Percentiles rank a stretch among this genome's conserved stretches.
These are phyloP conservation scores for Hyposoter didymator DNA, from an alignment of 2,888 invertebrate genomes.

Conservation along the genomic window DNA sequence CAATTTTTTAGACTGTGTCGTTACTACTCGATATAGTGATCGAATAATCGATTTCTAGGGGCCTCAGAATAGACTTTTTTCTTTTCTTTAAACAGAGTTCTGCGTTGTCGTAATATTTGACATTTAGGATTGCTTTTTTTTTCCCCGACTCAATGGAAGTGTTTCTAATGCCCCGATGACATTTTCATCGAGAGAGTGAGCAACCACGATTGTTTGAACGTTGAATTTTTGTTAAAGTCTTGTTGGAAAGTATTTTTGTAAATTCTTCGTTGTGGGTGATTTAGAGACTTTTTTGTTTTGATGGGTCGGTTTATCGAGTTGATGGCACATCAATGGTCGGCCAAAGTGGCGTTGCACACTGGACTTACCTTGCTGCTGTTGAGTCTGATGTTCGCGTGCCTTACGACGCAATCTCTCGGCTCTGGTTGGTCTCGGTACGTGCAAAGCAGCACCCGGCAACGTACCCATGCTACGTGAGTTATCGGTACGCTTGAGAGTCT, in stretches of 20 bases:
- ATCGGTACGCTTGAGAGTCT: constrained; percentile 82
- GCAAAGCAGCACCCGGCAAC: constrained; percentile 80
- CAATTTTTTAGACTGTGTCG: constrained; percentile 5
- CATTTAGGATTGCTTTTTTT: not conserved
- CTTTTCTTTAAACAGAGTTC: not conserved
- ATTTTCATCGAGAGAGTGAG: not conserved
- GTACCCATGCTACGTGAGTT: constrained; percentile 84
- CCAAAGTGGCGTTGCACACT: constrained; percentile 73
- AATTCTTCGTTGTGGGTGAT: not conserved
- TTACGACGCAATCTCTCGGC: constrained; percentile 83
- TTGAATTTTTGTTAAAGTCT: not conserved
- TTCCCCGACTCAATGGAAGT: not conserved
- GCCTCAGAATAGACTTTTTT: not conserved
- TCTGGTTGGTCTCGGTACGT: constrained; percentile 79
- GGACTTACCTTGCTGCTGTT: constrained; percentile 81
- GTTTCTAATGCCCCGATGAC: not conserved
- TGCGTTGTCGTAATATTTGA: not conserved
- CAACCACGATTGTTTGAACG: not conserved
- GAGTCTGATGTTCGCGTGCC: constrained; percentile 81
- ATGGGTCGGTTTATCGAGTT: constrained; percentile 39
- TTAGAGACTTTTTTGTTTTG: not conserved
- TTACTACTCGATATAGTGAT: not conserved
- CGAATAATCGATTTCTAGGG: not conserved
- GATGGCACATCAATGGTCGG: constrained; percentile 60
- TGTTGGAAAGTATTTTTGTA: not conserved